These are phyloP conservation scores for Aricia agestis DNA, from an alignment of 1,140 invertebrate species.

Conservation along the genomic window DNA sequence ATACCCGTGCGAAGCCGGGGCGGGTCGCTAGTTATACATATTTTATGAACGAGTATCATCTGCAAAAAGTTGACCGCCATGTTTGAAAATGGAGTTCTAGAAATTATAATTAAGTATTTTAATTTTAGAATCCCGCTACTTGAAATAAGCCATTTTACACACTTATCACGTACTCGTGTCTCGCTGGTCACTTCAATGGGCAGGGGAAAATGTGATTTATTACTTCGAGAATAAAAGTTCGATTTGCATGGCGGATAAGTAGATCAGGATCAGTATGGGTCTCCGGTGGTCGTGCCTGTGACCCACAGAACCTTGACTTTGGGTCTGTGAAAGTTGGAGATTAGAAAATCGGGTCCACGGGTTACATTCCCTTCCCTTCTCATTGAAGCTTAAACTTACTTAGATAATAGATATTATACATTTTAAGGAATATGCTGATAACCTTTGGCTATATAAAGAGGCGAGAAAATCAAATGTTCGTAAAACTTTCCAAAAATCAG, in stretches of 20 bases:
- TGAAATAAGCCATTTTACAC: background rate
- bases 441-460: too few relatives aligned
- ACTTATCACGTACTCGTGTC: slow-evolving; percentile 14
- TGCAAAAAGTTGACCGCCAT: background rate
- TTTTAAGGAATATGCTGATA: too few relatives aligned
- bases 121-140: slow-evolving; percentile 7
- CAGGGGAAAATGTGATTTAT: slow-evolving; percentile 3
- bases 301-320: slow-evolving; percentile 62
- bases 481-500: too few relatives aligned
- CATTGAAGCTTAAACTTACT: too few relatives aligned
- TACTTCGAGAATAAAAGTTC: background rate
- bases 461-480: too few relatives aligned
- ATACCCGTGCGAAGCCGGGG: too few relatives aligned
- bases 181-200: background rate
- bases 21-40: too few relatives aligned
- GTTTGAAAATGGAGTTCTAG: background rate
- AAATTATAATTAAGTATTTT: background rate
- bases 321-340: slow-evolving; percentile 54
- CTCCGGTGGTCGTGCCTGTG: slow-evolving; percentile 48
- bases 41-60: background rate
- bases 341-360: slow-evolving; percentile 13
- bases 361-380: too few relatives aligned
- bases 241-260: slow-evolving; percentile 24
- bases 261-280: slow-evolving; percentile 49
- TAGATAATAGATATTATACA: too few relatives aligned